Evolutionary conservation across 1,140 invertebrate species (phyloP).

Genomic region (Saccostrea cuccullata): DNA sequence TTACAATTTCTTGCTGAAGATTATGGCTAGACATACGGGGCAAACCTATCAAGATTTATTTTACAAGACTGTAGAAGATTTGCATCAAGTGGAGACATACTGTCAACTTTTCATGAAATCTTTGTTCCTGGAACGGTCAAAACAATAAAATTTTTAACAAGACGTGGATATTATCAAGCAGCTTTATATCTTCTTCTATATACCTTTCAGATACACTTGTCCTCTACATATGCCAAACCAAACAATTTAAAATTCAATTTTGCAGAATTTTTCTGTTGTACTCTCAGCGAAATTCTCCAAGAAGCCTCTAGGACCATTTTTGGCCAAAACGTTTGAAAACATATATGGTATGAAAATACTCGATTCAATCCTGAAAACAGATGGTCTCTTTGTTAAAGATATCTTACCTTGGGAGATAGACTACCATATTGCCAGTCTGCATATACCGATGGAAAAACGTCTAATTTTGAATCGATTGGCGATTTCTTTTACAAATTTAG

Average conservation of each 20-base stretch:
- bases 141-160: not conserved
- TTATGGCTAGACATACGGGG: constrained; percentile 3
- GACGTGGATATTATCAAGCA: not conserved
- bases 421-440: not conserved
- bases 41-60: not conserved
- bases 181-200: not conserved
- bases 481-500: constrained; percentile 12
- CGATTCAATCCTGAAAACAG: not conserved
- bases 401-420: not conserved
- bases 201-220: not conserved
- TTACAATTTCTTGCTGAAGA: constrained; percentile 21
- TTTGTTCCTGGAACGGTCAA: not conserved
- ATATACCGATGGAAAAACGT: not conserved
- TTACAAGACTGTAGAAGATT: constrained; percentile 1
- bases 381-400: not conserved
- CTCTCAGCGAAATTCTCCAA: not conserved
- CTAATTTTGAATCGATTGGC: not conserved
- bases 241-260: not conserved
- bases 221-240: not conserved
- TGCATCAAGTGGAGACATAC: not conserved
- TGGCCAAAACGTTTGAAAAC: not conserved
- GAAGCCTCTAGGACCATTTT: not conserved
- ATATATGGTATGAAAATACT: not conserved
- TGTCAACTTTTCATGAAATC: not conserved
- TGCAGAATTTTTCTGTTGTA: not conserved